These are phyloP conservation scores for Apteryx owenii DNA, from an alignment of 2,113 vertebrate genomes.

Conservation along the genomic window DNA sequence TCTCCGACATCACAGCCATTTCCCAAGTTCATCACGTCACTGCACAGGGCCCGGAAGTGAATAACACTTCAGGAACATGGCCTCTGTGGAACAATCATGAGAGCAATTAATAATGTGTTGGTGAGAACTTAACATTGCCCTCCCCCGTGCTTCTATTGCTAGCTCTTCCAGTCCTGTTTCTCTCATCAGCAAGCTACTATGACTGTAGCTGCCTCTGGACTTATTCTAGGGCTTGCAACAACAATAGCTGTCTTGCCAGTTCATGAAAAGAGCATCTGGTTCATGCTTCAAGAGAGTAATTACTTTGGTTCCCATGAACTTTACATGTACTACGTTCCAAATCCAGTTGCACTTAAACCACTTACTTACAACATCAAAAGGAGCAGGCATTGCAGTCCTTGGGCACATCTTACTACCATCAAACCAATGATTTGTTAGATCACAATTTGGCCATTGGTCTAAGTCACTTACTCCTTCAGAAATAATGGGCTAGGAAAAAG, in stretches of 20 bases:
- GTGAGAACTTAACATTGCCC: neutral
- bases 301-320: neutral
- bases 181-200: rapidly evolving
- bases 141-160: neutral
- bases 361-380: neutral
- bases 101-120: neutral
- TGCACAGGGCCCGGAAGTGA: neutral
- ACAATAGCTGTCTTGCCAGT: neutral
- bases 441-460: neutral
- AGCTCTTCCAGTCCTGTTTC: neutral
- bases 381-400: neutral
- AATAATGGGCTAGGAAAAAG: neutral
- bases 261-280: neutral
- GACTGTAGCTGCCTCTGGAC: neutral
- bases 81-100: neutral
- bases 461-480: neutral
- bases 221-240: neutral
- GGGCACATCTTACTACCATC: neutral
- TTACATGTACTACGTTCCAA: neutral
- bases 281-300: neutral
- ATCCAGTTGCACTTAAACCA: neutral
- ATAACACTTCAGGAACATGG: neutral
- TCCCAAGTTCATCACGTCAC: neutral
- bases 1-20: neutral
- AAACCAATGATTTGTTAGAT: neutral